These are phyloP conservation scores for Musca vetustissima DNA, from an alignment of 1,140 invertebrate species.

Conservation along the genomic window DNA sequence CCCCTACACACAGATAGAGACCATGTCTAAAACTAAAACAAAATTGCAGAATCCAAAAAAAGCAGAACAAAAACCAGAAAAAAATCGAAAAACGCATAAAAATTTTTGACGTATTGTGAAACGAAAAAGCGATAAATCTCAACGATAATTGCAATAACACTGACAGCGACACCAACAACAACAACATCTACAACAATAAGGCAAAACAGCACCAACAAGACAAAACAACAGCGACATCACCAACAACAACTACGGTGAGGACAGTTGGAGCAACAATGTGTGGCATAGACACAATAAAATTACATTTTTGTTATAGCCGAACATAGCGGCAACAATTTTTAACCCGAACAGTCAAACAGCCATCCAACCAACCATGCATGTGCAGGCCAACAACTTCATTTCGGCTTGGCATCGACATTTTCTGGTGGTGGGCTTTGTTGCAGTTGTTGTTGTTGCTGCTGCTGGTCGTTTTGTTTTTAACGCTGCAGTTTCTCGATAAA, in stretches of 20 bases:
- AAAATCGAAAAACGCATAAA: background rate
- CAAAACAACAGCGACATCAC: background rate
- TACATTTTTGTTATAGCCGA: no score
- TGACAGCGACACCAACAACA: slow-evolving; percentile 14
- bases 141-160: slow-evolving; percentile 20
- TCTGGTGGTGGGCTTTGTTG: background rate
- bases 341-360: no score
- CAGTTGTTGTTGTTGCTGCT: background rate
- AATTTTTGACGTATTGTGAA: slow-evolving; percentile 19
- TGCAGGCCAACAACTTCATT: slow-evolving; percentile 8
- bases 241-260: background rate
- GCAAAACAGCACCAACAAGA: background rate
- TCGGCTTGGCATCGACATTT: background rate
- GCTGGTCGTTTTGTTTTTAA: background rate
- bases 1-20: background rate
- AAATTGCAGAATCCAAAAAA: background rate
- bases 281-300: no score
- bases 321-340: no score
- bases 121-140: slow-evolving; percentile 16
- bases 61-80: background rate
- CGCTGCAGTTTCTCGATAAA: slow-evolving; percentile 13
- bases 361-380: no score
- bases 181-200: background rate
- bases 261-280: no score
- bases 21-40: background rate